Percentiles rank a stretch among this genome's conserved stretches.
These are phyloP conservation scores for Drosophila lacteicornis DNA, from an alignment of 1,140 invertebrate species.

Conservation along the genomic window DNA sequence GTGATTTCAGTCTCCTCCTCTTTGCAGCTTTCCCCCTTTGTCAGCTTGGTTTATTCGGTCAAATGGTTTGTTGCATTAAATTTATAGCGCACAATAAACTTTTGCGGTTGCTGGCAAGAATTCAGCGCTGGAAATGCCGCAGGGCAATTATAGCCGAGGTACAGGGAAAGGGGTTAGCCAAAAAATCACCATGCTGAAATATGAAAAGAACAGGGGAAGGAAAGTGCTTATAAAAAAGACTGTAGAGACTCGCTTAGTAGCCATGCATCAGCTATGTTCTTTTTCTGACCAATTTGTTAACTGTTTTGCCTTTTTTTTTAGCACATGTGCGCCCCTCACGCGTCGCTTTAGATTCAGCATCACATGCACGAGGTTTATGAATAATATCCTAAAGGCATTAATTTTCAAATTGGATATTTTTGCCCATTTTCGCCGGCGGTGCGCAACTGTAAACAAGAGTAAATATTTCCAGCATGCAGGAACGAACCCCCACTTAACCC, in stretches of 20 bases:
- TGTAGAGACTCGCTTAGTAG: slow-evolving; percentile 21
- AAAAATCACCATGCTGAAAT: slow-evolving; percentile 73
- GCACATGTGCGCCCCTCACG: slow-evolving; percentile 5
- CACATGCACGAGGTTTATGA: slow-evolving; percentile 70
- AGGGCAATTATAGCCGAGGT: slow-evolving; percentile 65
- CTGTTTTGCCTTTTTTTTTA: slow-evolving; percentile 15
- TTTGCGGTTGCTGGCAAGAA: slow-evolving; percentile 70
- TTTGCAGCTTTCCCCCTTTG: neutral
- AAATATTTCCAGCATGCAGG: slow-evolving; percentile 49
- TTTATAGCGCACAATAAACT: slow-evolving; percentile 77
- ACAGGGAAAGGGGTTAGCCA: neutral
- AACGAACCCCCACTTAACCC: slow-evolving; percentile 7
- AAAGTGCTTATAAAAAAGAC: slow-evolving; percentile 14
- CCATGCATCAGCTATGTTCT: slow-evolving; percentile 51
- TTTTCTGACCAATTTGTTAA: slow-evolving; percentile 30
- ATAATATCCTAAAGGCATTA: slow-evolving; percentile 82
- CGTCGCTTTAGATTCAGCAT: slow-evolving; percentile 15
- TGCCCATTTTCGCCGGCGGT: slow-evolving; percentile 72
- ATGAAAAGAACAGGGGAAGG: slow-evolving; percentile 20
- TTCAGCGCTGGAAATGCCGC: slow-evolving; percentile 71
- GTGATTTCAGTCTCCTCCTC: neutral
- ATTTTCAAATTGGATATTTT: slow-evolving; percentile 83
- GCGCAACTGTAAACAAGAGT: slow-evolving; percentile 76
- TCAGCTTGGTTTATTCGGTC: slow-evolving; percentile 37
- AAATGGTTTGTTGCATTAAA: slow-evolving; percentile 79